phyloP scores from a whole-genome alignment of 2,888 invertebrate species.

The Ditylenchus weischeri region DNA sequence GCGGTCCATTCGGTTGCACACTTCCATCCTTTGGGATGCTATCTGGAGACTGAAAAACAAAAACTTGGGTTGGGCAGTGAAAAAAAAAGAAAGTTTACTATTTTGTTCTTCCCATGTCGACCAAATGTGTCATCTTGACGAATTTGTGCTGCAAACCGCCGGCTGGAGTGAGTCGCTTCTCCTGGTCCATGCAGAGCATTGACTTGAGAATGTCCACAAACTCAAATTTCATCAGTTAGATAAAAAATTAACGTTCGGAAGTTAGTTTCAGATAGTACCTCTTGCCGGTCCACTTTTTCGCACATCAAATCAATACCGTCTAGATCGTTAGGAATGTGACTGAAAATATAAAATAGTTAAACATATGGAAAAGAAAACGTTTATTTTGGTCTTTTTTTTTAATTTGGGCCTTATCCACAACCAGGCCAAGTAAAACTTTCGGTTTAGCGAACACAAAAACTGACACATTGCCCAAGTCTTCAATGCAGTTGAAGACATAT shows the following conservation, averaged over 20 bases:
- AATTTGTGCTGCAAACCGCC: conserved; percentile 55
- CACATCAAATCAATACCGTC: conserved; percentile 92
- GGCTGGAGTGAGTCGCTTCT: conserved; percentile 82
- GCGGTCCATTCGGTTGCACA: conserved; percentile 41
- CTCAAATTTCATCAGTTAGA: background rate
- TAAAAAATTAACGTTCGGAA: too few relatives aligned
- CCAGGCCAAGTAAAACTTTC: too few relatives aligned
- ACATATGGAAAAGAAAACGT: background rate
- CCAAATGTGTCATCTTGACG: conserved; percentile 51
- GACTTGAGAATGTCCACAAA: conserved; percentile 87
- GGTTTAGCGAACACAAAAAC: conserved; percentile 13
- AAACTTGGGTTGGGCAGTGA: too few relatives aligned
- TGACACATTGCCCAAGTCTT: conserved; percentile 70
- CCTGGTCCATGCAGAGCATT: conserved; percentile 97
- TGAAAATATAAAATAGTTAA: conserved; percentile 10
- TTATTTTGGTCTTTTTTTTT: too few relatives aligned
- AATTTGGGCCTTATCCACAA: too few relatives aligned
- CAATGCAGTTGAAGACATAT: conserved; percentile 97
- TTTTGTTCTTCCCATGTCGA: conserved; percentile 37
- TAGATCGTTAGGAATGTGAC: conserved; percentile 67
- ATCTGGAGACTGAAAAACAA: conserved; percentile 30
- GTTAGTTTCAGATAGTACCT: conserved; percentile 79
- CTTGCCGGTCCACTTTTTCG: conserved; percentile 91
- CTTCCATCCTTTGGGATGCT: conserved; percentile 49
- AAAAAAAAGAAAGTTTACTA: conserved; percentile 40